Percentiles rank a stretch among this genome's conserved stretches.
These are phyloP conservation scores for Platysternon megacephalum DNA, from an alignment of 2,113 vertebrate genomes.

Conservation along the genomic window DNA sequence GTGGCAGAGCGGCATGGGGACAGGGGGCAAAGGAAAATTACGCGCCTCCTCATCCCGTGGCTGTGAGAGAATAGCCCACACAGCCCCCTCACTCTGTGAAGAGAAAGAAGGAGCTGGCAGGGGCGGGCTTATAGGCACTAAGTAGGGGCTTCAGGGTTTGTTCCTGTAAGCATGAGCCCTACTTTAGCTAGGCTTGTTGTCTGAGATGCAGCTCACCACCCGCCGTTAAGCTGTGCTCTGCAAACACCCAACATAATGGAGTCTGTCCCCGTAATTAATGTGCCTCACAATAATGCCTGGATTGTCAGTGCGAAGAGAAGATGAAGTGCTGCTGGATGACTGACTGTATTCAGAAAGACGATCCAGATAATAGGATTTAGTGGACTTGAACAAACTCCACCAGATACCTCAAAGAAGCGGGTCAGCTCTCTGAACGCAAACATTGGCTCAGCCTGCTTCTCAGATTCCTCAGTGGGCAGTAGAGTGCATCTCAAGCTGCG, in stretches of 20 bases:
- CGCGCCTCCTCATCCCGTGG: fast-evolving
- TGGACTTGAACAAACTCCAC: neutral
- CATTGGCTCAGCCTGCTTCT: neutral
- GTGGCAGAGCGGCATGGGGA: neutral
- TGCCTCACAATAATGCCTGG: neutral
- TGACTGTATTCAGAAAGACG: neutral
- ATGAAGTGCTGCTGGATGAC: neutral
- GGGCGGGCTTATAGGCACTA: fast-evolving
- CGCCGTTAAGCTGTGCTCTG: neutral
- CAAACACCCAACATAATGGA: neutral
- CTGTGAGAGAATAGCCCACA: neutral
- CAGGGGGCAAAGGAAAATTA: neutral
- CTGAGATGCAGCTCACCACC: neutral
- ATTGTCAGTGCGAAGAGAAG: neutral
- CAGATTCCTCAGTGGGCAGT: neutral
- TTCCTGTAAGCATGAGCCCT: neutral
- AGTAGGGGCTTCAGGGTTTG: neutral
- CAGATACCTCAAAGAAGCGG: fast-evolving
- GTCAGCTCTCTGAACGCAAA: neutral
- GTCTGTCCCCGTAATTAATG: neutral
- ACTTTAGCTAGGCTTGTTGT: neutral
- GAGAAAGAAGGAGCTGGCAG: fast-evolving
- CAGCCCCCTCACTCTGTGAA: neutral
- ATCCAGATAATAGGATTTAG: neutral
- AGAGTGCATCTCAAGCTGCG: neutral